Evolutionary conservation across 1,140 invertebrate genomes (phyloP).

Genomic region (Dryas iulia): DNA sequence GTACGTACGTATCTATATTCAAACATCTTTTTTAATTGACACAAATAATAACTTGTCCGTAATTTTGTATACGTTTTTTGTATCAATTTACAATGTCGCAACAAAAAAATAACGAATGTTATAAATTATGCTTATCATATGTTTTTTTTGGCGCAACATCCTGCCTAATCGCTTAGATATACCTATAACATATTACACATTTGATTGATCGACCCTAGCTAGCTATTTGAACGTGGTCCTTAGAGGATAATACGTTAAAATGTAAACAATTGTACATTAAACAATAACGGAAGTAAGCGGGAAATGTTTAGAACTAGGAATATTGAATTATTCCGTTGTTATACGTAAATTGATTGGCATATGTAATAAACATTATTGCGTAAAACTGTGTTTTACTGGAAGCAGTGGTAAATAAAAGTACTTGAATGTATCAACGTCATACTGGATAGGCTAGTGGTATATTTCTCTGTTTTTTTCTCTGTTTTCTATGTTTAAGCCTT

Average conservation of each 20-base stretch:
- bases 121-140: slow-evolving; percentile 1
- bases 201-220: neutral
- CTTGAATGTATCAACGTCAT: no score
- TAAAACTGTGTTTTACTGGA: neutral
- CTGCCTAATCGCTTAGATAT: neutral
- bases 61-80: neutral
- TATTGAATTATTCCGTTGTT: slow-evolving; percentile 20
- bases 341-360: neutral
- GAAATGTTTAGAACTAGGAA: slow-evolving; percentile 16
- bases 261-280: slow-evolving; percentile 13
- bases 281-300: slow-evolving; percentile 1
- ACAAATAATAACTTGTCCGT: neutral
- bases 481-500: no score
- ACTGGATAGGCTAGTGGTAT: no score
- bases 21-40: no score
- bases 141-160: neutral
- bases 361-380: neutral
- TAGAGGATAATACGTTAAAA: slow-evolving; percentile 13
- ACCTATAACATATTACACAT: neutral
- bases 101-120: neutral
- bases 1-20: no score
- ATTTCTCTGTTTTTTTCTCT: no score
- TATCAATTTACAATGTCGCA: neutral
- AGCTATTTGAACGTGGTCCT: neutral
- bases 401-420: no score